Evolutionary conservation across 2,797 vertebrate species (phyloP).

Genomic region (Channallabes apus): DNA sequence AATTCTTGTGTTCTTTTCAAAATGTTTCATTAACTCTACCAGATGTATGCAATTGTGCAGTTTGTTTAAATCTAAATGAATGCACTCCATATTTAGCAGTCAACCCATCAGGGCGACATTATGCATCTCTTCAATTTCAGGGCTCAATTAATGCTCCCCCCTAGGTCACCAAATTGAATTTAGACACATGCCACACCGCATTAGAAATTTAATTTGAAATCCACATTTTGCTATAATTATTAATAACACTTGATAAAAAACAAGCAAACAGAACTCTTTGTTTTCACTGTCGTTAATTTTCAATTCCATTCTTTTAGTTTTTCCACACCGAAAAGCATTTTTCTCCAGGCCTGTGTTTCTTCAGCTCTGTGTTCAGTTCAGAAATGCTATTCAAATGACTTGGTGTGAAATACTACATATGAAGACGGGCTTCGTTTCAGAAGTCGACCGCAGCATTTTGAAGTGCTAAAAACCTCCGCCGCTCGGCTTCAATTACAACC

Average conservation of each 20-base stretch:
- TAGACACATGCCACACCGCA: constrained; percentile 38
- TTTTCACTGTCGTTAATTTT: neutral
- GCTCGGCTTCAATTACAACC: constrained; percentile 41
- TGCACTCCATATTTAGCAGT: neutral
- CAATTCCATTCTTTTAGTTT: constrained; percentile 13
- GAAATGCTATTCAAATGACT: constrained; percentile 32
- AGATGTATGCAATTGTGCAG: neutral
- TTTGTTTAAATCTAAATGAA: neutral
- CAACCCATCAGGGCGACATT: neutral
- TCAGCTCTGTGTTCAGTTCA: neutral
- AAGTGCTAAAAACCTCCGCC: constrained; percentile 34
- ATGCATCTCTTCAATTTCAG: neutral
- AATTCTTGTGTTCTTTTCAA: neutral
- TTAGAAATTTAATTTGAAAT: constrained; percentile 38
- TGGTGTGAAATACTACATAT: constrained; percentile 22
- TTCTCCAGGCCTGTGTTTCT: neutral
- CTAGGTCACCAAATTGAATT: constrained; percentile 51
- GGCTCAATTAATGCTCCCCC: constrained; percentile 2
- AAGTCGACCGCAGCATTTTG: constrained; percentile 19
- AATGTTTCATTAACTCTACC: neutral
- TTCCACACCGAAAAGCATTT: constrained; percentile 5
- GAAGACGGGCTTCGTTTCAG: constrained; percentile 39
- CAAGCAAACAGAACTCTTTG: constrained; percentile 7
- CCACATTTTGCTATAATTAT: constrained; percentile 25
- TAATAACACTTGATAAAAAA: constrained; percentile 31